phyloP scores from a whole-genome alignment of 2,797 vertebrate species.

The Loris lydekkerianus region DNA sequence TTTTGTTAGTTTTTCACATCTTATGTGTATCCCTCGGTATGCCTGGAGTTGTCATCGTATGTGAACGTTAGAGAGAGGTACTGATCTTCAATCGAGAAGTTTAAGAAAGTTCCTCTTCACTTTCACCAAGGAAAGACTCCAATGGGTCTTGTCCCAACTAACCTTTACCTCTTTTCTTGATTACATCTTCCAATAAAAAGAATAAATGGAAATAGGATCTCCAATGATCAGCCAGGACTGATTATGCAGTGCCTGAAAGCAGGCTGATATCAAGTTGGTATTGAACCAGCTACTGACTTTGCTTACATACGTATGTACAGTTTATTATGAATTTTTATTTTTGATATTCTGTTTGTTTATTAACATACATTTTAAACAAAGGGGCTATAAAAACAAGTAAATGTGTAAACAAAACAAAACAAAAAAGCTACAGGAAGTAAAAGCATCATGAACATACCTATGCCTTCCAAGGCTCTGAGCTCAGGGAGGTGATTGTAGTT shows the following conservation, averaged over 20 bases:
- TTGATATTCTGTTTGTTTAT: constrained; percentile 27
- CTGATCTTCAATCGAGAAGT: background rate
- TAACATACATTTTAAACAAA: constrained; percentile 44
- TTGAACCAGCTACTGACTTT: background rate
- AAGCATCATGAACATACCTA: constrained; percentile 46
- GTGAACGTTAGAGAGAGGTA: background rate
- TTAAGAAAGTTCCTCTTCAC: background rate
- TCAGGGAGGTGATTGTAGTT: constrained; percentile 87
- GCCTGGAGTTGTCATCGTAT: background rate
- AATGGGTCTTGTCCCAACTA: background rate
- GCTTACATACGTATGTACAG: constrained; percentile 30
- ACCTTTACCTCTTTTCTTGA: constrained; percentile 26
- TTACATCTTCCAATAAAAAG: constrained; percentile 20
- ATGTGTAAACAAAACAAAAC: background rate
- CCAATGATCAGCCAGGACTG: background rate
- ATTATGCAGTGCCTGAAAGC: constrained; percentile 1
- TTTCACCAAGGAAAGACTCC: constrained; percentile 8
- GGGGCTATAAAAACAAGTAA: background rate
- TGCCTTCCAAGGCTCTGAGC: constrained; percentile 86
- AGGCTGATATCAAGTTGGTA: background rate
- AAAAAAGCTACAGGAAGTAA: background rate
- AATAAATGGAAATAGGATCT: constrained; percentile 53
- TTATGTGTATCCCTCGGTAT: background rate
- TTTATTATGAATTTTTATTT: constrained; percentile 8
- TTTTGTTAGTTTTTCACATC: constrained; percentile 53